Conservation (phyloP, 2,888 invertebrate species). For the Ephialtes manifestator region DNA sequence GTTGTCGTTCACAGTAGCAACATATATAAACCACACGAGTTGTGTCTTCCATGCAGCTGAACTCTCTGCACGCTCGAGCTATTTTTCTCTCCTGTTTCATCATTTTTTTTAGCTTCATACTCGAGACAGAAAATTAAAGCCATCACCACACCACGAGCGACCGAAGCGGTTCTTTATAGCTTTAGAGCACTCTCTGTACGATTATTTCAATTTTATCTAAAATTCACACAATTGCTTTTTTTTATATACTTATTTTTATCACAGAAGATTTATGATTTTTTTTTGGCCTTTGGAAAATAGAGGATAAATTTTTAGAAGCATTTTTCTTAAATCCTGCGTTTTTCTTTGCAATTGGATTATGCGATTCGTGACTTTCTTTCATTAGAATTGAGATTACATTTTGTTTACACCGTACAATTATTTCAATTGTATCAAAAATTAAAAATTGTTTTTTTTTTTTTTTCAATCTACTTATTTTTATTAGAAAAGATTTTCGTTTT, state of each 20-base stretch:
- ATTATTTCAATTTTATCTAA: background rate
- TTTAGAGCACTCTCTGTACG: background rate
- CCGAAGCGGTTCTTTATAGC: background rate
- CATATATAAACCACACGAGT: background rate
- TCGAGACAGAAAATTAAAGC: constrained; percentile 18
- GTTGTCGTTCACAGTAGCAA: constrained; percentile 30
- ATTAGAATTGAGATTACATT: no score
- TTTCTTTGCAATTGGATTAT: no score
- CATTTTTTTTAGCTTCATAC: constrained; percentile 2
- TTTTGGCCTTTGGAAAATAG: no score
- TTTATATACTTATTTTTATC: background rate
- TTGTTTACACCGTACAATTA: no score
- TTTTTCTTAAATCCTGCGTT: no score
- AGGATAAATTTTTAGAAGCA: no score
- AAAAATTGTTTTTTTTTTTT: no score
- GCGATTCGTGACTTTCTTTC: no score
- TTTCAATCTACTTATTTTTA: no score
- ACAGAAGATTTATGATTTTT: no score
- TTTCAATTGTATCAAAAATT: no score
- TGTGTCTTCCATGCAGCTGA: constrained; percentile 25
- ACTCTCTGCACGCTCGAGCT: constrained; percentile 25
- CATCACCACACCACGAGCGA: background rate
- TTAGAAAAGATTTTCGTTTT: no score
- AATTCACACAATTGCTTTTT: background rate
- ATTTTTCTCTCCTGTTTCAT: background rate